phyloP scores from a whole-genome alignment of 2,113 vertebrate species.

The Saguinus imperator region DNA sequence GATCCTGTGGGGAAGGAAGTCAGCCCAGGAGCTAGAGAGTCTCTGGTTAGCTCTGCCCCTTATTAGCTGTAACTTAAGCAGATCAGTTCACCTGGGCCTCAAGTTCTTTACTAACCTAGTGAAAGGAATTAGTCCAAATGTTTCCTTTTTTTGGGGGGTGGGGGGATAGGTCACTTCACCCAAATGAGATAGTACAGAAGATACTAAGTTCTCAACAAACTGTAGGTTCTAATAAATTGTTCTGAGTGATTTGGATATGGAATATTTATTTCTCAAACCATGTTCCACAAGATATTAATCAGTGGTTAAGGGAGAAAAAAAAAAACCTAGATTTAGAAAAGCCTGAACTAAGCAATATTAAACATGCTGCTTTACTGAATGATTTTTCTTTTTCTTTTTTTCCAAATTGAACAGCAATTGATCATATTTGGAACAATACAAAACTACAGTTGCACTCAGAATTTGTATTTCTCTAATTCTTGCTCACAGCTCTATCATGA shows the following conservation, averaged over 20 bases:
- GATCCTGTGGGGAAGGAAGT: not conserved
- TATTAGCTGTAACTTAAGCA: not conserved
- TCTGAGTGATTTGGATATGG: not conserved
- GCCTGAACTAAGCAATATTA: not conserved
- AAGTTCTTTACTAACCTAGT: not conserved
- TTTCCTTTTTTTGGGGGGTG: too few relatives aligned
- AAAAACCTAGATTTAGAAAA: not conserved
- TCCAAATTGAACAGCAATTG: too few relatives aligned
- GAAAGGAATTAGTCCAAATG: not conserved
- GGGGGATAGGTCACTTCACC: not conserved
- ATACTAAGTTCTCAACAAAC: not conserved
- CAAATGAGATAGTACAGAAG: not conserved
- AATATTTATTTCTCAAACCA: slow-evolving; percentile 40
- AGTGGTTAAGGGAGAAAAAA: not conserved
- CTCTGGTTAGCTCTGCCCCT: not conserved
- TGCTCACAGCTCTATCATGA: too few relatives aligned
- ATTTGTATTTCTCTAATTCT: too few relatives aligned
- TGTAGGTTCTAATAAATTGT: not conserved
- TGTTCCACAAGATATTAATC: not conserved
- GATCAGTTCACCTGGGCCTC: not conserved
- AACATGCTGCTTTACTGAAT: not conserved
- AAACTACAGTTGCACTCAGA: too few relatives aligned
- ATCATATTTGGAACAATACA: too few relatives aligned
- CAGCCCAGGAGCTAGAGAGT: not conserved
- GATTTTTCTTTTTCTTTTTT: not conserved